These are phyloP conservation scores for Volucella inflata DNA, from an alignment of 2,888 invertebrate species.

Conservation along the genomic window DNA sequence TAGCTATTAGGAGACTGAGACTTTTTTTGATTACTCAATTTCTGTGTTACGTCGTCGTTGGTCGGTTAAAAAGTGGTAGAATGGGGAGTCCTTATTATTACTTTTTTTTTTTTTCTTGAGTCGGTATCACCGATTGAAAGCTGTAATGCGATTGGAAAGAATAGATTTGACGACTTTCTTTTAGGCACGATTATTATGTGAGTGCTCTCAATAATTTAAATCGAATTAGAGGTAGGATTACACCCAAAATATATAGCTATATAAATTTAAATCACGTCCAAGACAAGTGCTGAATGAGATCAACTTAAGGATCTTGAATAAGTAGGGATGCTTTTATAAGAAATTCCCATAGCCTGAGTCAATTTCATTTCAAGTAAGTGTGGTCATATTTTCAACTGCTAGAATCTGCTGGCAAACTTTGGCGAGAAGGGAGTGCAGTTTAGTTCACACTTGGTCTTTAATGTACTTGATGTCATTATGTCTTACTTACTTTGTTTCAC, in stretches of 20 bases:
- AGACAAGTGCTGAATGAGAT: too few relatives aligned
- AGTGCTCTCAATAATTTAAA: conserved; percentile 19
- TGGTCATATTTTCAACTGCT: too few relatives aligned
- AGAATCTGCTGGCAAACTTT: too few relatives aligned
- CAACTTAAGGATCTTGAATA: too few relatives aligned
- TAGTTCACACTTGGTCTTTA: too few relatives aligned
- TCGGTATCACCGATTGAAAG: background rate
- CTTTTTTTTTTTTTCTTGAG: background rate
- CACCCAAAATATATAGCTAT: background rate
- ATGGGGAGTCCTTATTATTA: background rate
- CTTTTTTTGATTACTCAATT: conserved; percentile 69
- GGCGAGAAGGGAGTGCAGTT: too few relatives aligned
- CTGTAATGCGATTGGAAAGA: conserved; percentile 14
- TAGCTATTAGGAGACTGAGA: conserved; percentile 62
- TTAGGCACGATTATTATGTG: background rate
- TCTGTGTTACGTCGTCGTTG: conserved; percentile 20
- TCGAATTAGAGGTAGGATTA: background rate
- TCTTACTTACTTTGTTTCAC: too few relatives aligned
- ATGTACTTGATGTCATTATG: too few relatives aligned
- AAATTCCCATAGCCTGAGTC: too few relatives aligned
- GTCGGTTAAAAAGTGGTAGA: background rate
- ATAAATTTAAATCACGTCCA: too few relatives aligned
- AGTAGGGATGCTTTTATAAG: too few relatives aligned
- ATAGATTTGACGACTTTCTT: conserved; percentile 20
- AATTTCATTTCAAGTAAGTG: too few relatives aligned